Percentiles rank a stretch among this genome's conserved stretches.
Evolutionary conservation across 2,113 vertebrate genomes (phyloP).

Genomic region (Elgaria multicarinata): DNA sequence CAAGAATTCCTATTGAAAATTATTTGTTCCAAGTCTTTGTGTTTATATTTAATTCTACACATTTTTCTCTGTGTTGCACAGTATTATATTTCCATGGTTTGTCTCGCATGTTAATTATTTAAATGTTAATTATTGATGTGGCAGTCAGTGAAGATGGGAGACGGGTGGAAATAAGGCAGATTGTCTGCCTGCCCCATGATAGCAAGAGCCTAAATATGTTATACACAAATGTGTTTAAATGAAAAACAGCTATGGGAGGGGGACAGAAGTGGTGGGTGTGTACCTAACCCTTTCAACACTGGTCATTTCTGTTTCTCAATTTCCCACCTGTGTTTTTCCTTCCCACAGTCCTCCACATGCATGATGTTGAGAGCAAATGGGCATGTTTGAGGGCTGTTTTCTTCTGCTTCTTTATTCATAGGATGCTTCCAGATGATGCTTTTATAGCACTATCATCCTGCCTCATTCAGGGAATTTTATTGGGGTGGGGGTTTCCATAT

Average conservation of each 20-base stretch:
- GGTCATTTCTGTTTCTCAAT: neutral
- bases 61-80: constrained; percentile 46
- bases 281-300: neutral
- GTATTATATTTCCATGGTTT: constrained; percentile 34
- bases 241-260: neutral
- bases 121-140: neutral
- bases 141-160: neutral
- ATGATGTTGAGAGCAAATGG: neutral
- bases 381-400: too few species aligned
- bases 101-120: constrained; percentile 29
- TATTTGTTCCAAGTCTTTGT: constrained; percentile 8
- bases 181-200: neutral
- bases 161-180: neutral
- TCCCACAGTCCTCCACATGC: neutral
- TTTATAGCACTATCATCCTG: too few species aligned
- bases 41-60: constrained; percentile 37
- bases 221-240: neutral
- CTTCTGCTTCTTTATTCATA: neutral
- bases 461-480: too few species aligned
- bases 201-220: neutral
- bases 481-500: too few species aligned
- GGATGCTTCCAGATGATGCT: too few species aligned
- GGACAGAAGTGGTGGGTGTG: too few species aligned
- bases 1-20: constrained; percentile 18
- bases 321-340: neutral